phyloP scores from a whole-genome alignment of 2,888 invertebrate genomes.

The Adelognathus sp. region DNA sequence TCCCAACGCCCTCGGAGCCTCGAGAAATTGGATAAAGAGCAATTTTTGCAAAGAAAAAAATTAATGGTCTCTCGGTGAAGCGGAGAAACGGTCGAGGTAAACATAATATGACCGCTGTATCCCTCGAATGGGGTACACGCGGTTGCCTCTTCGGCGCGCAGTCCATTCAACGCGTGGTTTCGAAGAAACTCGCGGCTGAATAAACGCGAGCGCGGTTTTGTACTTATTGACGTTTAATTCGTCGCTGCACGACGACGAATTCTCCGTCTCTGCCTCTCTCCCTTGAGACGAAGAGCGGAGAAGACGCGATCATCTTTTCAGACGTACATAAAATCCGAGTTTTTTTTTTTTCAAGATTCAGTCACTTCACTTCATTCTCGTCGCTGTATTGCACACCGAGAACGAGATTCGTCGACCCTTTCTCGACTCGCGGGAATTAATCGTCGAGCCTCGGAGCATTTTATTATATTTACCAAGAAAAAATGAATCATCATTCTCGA shows the following conservation, averaged over 20 bases:
- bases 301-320: slow-evolving; percentile 34
- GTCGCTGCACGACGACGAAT: slow-evolving; percentile 49
- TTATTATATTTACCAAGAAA: background rate
- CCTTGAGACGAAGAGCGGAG: background rate
- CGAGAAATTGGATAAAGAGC: slow-evolving; percentile 80
- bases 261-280: too few relatives aligned
- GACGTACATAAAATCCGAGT: slow-evolving; percentile 1
- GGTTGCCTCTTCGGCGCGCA: slow-evolving; percentile 19
- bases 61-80: slow-evolving; percentile 71
- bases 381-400: background rate
- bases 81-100: slow-evolving; percentile 32
- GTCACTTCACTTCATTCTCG: background rate
- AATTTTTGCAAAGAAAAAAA: slow-evolving; percentile 77
- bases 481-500: background rate
- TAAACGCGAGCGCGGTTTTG: slow-evolving; percentile 57
- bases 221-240: slow-evolving; percentile 73
- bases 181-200: slow-evolving; percentile 24
- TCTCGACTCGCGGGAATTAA: background rate
- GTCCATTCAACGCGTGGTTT: background rate
- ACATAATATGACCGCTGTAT: slow-evolving; percentile 22
- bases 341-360: background rate
- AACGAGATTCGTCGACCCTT: background rate
- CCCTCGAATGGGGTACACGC: slow-evolving; percentile 31
- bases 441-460: background rate
- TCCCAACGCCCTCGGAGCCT: too few relatives aligned